These are phyloP conservation scores for Hetaerina titia DNA, from an alignment of 2,888 invertebrate genomes.

Conservation along the genomic window DNA sequence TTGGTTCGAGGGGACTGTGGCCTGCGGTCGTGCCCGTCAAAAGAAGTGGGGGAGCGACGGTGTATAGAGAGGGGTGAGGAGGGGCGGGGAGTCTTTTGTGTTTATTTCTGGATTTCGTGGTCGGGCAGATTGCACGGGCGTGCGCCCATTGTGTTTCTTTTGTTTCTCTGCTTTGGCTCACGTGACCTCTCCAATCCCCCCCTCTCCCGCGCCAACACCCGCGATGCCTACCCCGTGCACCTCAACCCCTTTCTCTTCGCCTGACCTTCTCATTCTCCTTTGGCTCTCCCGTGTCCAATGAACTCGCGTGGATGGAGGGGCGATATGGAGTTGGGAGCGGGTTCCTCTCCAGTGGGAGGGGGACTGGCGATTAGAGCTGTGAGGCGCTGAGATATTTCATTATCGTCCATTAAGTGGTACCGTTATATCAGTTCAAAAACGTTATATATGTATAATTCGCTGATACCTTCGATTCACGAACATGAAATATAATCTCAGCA, in stretches of 20 bases:
- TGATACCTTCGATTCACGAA: background rate
- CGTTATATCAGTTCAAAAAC: background rate
- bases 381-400: background rate
- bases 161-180: conserved; percentile 34
- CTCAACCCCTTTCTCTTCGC: background rate
- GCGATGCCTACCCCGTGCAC: background rate
- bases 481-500: too few relatives aligned
- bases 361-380: background rate
- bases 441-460: background rate
- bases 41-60: background rate
- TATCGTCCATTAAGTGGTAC: background rate
- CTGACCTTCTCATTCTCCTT: background rate
- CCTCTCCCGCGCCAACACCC: background rate
- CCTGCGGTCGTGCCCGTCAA: background rate
- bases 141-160: conserved; percentile 38
- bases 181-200: background rate
- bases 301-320: background rate
- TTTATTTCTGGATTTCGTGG: conserved; percentile 60
- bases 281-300: background rate
- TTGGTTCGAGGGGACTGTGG: background rate
- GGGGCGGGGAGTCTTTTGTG: background rate
- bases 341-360: background rate
- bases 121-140: conserved; percentile 34
- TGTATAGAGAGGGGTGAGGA: background rate
- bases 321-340: background rate